These are phyloP conservation scores for Alaudala cheleensis DNA, from an alignment of 2,113 vertebrate species.

Conservation along the genomic window DNA sequence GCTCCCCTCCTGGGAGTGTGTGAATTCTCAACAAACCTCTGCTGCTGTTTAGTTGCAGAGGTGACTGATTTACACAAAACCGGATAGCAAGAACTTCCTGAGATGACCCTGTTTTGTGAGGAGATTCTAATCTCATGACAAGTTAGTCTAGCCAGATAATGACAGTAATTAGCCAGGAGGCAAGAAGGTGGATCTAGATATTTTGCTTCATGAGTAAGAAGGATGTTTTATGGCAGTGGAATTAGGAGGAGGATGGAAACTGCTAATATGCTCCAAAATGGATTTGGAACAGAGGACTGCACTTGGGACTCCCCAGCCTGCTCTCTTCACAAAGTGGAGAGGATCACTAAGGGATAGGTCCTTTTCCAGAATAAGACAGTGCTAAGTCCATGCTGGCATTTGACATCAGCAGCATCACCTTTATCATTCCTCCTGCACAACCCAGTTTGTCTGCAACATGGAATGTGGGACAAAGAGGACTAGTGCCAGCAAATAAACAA, in stretches of 20 bases:
- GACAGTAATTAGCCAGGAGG: conserved; percentile 52
- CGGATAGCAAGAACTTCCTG: conserved; percentile 27
- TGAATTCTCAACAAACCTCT: neutral
- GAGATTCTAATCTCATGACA: conserved; percentile 43
- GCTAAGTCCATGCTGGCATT: neutral
- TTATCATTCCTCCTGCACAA: neutral
- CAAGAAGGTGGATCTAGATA: conserved; percentile 49
- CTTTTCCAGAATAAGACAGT: neutral
- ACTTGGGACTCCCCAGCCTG: neutral
- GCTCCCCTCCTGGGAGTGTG: neutral
- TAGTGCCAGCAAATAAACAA: neutral
- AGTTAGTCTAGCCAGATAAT: conserved; percentile 61
- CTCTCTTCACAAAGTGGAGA: neutral
- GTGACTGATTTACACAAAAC: conserved; percentile 54
- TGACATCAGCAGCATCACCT: neutral
- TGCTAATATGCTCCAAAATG: neutral
- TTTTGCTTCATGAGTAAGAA: conserved; percentile 36
- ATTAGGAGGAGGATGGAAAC: conserved; percentile 40
- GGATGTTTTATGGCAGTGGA: conserved; percentile 43
- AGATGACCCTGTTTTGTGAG: conserved; percentile 51
- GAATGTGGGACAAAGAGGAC: neutral
- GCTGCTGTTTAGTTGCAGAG: conserved; percentile 12
- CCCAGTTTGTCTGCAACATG: neutral
- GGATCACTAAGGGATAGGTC: neutral
- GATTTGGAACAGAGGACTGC: neutral